Conservation (phyloP, 2,113 vertebrate genomes). For the Cavia porcellus region DNA sequence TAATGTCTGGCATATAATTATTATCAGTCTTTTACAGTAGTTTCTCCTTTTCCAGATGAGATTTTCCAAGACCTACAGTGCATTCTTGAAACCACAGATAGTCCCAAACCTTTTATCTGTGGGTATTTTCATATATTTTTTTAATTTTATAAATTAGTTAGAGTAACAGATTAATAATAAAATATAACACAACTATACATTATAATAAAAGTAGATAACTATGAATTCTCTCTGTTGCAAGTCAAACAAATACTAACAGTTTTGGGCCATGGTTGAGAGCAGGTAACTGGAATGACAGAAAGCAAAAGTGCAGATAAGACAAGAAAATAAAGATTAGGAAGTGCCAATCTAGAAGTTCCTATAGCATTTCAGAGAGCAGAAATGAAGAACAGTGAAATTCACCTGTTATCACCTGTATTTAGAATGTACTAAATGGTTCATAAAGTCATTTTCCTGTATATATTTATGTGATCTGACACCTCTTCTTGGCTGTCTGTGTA, state of each 20-base stretch:
- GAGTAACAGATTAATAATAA: neutral
- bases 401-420: neutral
- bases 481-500: neutral
- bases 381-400: neutral
- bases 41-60: neutral
- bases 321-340: neutral
- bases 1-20: neutral
- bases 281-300: neutral
- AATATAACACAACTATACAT: neutral
- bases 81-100: neutral
- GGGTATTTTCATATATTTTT: too few species aligned
- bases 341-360: neutral
- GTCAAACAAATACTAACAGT: neutral
- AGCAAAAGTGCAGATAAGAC: neutral
- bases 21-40: neutral
- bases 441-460: neutral
- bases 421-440: neutral
- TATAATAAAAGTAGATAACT: neutral
- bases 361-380: neutral
- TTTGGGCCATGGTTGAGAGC: neutral
- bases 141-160: neutral
- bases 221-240: neutral
- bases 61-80: neutral
- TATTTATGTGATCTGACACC: neutral
- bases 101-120: neutral